A percentile compares a stretch with the other conserved stretches of the same genome.
These are phyloP conservation scores for Paratrypauchen microcephalus DNA, from an alignment of 2,797 vertebrate species.

Conservation along the genomic window DNA sequence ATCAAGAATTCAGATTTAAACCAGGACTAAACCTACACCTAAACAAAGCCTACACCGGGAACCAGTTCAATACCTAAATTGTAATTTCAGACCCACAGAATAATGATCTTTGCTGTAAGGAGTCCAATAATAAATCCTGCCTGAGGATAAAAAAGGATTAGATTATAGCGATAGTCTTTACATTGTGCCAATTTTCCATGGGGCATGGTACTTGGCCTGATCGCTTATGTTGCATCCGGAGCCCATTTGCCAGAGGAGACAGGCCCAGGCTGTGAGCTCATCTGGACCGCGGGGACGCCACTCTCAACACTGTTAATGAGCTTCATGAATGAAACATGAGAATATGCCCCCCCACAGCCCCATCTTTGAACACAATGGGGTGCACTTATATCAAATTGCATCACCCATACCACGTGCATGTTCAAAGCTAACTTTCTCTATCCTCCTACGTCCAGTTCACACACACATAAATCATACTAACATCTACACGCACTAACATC, in stretches of 20 bases:
- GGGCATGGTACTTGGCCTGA: conserved; percentile 47
- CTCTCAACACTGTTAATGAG: conserved; percentile 69
- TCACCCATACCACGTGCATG: conserved; percentile 16
- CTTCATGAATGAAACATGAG: conserved; percentile 76
- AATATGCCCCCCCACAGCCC: conserved; percentile 46
- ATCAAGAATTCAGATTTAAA: not conserved
- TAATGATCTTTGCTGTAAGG: not conserved
- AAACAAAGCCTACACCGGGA: not conserved
- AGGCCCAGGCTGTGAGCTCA: conserved; percentile 47
- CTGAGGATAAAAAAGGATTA: conserved; percentile 50
- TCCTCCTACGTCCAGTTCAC: conserved; percentile 19
- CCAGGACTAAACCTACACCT: not conserved
- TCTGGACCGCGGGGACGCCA: conserved; percentile 54
- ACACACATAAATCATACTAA: conserved; percentile 15
- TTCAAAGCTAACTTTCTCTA: conserved; percentile 19
- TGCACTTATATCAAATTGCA: conserved; percentile 55
- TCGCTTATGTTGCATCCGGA: conserved; percentile 57
- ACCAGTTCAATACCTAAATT: not conserved
- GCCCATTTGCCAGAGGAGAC: conserved; percentile 60
- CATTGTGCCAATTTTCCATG: conserved; percentile 51
- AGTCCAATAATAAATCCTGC: conserved; percentile 19
- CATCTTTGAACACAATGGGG: conserved; percentile 58
- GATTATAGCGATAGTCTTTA: conserved; percentile 33
- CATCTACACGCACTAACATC: conserved; percentile 14
- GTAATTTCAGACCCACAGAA: not conserved